Evolutionary conservation across 1,140 invertebrate genomes (phyloP).

Genomic region (Popillia japonica): DNA sequence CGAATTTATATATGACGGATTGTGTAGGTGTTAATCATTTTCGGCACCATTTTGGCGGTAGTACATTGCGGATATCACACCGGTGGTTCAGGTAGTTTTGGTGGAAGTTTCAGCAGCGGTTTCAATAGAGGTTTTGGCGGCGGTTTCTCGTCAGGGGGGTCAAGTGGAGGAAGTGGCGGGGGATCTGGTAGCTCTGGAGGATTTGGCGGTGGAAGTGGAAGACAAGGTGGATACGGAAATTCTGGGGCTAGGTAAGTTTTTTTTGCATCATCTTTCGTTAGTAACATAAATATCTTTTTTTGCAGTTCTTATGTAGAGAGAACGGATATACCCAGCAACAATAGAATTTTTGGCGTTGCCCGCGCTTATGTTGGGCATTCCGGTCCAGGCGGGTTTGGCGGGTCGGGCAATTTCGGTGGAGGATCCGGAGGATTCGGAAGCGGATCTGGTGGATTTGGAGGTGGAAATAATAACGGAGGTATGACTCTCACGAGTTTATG

Average conservation of each 20-base stretch:
- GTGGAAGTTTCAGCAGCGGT: neutral
- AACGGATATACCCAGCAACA: neutral
- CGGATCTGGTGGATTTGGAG: constrained; percentile 1
- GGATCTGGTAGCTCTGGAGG: neutral
- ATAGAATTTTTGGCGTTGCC: neutral
- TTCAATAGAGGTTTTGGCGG: neutral
- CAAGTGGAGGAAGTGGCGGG: neutral
- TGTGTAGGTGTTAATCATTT: neutral
- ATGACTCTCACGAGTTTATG: neutral
- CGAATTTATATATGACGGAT: neutral
- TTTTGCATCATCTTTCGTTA: no score
- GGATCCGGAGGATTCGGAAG: neutral
- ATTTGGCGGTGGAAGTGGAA: neutral
- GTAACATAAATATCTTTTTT: neutral
- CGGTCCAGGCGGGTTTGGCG: neutral
- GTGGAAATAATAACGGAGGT: constrained; percentile 7
- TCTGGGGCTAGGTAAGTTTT: neutral
- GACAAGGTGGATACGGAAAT: constrained; percentile 12
- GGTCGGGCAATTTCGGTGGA: neutral
- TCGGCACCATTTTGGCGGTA: constrained; percentile 21
- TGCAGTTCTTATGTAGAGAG: constrained; percentile 6
- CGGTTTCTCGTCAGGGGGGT: neutral
- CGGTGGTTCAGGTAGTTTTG: constrained; percentile 5
- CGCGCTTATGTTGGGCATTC: neutral
- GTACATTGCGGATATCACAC: neutral